Percentiles rank a stretch among this genome's conserved stretches.
Evolutionary conservation across 2,888 invertebrate genomes (phyloP).

Genomic region (Amblyteles armatorius): DNA sequence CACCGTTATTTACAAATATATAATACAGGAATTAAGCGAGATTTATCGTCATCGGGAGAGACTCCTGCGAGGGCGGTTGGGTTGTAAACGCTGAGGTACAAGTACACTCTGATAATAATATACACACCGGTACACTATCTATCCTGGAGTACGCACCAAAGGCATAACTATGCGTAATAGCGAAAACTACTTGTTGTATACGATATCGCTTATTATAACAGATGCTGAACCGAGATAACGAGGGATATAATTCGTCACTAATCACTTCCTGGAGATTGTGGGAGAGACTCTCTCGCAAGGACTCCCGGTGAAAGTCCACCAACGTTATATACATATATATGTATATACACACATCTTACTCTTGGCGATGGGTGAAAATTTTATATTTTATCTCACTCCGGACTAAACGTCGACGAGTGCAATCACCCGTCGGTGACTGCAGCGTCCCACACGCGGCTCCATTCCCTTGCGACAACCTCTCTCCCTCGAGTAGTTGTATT

Average conservation of each 20-base stretch:
- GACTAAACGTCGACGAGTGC: slow-evolving; percentile 72
- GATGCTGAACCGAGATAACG: slow-evolving; percentile 72
- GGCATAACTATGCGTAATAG: slow-evolving; percentile 55
- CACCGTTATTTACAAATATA: slow-evolving; percentile 56
- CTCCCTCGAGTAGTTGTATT: slow-evolving; percentile 19
- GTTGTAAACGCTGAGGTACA: slow-evolving; percentile 58
- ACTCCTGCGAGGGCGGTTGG: slow-evolving; percentile 57
- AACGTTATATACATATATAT: slow-evolving; percentile 65
- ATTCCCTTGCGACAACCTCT: slow-evolving; percentile 25
- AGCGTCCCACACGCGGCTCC: slow-evolving; percentile 65
- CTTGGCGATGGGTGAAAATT: slow-evolving; percentile 27
- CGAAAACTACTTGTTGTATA: slow-evolving; percentile 57
- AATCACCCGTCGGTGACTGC: slow-evolving; percentile 43
- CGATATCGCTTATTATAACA: slow-evolving; percentile 65
- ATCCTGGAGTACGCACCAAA: slow-evolving; percentile 2
- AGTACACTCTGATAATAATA: slow-evolving; percentile 56
- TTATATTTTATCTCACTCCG: slow-evolving; percentile 53
- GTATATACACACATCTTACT: slow-evolving; percentile 16
- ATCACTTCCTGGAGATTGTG: slow-evolving; percentile 75
- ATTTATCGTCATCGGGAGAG: slow-evolving; percentile 48
- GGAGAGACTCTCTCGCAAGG: slow-evolving; percentile 69
- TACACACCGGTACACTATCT: slow-evolving; percentile 20
- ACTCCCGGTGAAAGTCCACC: slow-evolving; percentile 77
- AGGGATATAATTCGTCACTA: slow-evolving; percentile 77
- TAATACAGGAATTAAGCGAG: slow-evolving; percentile 49